Evolutionary conservation across 92 coral and sea anemone genomes (phyloP), one percentile per base, ranked within the genome.

Genomic region (Epizoanthus fatuus): DNA sequence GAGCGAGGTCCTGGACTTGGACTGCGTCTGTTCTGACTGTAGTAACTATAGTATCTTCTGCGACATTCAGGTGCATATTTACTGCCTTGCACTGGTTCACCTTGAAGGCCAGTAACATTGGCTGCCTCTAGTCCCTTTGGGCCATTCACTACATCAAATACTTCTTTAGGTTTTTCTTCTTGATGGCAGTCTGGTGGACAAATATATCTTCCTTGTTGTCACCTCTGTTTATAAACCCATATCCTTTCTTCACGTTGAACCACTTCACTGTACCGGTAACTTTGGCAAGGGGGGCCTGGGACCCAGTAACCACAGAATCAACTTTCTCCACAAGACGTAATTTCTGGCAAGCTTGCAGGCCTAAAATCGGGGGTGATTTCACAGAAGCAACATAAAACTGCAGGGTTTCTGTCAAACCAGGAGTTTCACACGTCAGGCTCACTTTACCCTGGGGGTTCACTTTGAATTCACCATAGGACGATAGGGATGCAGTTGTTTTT

Each of bases 181-280:
- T 84, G 88, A 95, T 96, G 86, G 95, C 96, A 71, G 96, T 96
- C 99, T 96, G 95, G 85, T 97, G 98, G 72, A 93, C 93, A 86
- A 97, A 95, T 87, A 97, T 94, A 84, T 97, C 99, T 86, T 95
- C 97, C 76, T 91, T 93, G 90, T 91, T 95, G 95, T 97, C 99
- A 91, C 95, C 98, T 87, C 99, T 97, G 94, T 91, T 91, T 90
- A 97, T 97, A 86, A 97, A 97, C 57, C 98, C 99, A 84, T 97
- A 97, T 84, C 99, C 97, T 69, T 92, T 92, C 91, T 93, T 95
- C 64, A 95, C 98, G 90, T 95, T 97, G 90, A 97, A 97, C 99
- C 99, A 97, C 78, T 97, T 97, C 89, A 97, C 99, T 40, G 92
- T 93, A 65, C 99, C 99, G 85, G 95, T 93, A 79, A 95, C 25